phyloP scores from a whole-genome alignment of 1,140 invertebrate species.

The Holcopasites calliopsidis region DNA sequence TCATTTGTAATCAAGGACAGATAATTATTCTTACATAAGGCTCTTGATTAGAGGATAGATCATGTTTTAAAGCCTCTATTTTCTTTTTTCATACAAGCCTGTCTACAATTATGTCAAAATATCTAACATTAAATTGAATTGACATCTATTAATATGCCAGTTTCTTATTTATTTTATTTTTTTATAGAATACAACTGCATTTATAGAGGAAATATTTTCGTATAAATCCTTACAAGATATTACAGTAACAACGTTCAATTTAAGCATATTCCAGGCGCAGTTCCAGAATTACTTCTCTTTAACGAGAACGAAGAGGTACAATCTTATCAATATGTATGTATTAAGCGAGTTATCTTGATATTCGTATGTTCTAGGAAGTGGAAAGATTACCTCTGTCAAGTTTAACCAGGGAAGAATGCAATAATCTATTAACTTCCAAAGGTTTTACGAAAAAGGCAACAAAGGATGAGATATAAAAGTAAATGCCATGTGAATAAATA shows the following conservation, averaged over 20 bases:
- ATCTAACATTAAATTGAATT: neutral
- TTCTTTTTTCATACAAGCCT: neutral
- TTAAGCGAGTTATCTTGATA: slow-evolving; percentile 2
- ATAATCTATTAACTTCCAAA: slow-evolving; percentile 82
- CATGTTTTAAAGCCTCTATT: neutral
- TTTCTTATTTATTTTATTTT: too few species aligned
- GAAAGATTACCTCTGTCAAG: slow-evolving; percentile 82
- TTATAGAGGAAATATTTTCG: neutral
- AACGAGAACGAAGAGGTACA: slow-evolving; percentile 80
- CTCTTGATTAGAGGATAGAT: slow-evolving; percentile 14
- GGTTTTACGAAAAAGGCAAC: slow-evolving; percentile 81
- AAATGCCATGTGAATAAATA: neutral
- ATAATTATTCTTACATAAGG: slow-evolving; percentile 14
- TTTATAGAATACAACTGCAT: too few species aligned
- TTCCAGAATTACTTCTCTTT: slow-evolving; percentile 84
- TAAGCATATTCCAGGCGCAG: slow-evolving; percentile 85
- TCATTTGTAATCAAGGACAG: neutral
- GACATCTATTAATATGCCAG: too few species aligned
- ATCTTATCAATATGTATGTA: neutral
- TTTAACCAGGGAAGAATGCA: slow-evolving; percentile 84
- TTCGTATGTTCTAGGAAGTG: slow-evolving; percentile 78
- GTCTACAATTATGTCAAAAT: neutral
- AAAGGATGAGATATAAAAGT: slow-evolving; percentile 68
- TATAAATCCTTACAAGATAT: slow-evolving; percentile 58
- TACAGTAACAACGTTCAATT: slow-evolving; percentile 82